These are phyloP conservation scores for Halocaridina rubra DNA, from an alignment of 2,888 invertebrate genomes.

Conservation along the genomic window DNA sequence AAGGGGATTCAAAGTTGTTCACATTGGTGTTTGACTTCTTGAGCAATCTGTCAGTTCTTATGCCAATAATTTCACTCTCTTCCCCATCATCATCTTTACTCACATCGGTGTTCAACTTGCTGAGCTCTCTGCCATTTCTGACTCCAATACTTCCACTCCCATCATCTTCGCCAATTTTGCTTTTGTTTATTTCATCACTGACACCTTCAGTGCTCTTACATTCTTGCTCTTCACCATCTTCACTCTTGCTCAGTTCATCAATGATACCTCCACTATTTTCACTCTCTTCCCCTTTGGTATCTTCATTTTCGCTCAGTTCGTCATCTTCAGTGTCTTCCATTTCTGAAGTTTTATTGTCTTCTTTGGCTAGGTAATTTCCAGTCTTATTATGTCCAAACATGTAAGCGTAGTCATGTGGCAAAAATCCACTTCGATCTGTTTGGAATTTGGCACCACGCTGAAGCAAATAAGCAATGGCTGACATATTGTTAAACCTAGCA, in stretches of 20 bases:
- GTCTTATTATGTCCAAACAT: conserved; percentile 20
- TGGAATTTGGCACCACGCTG: not conserved
- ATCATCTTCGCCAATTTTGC: no score
- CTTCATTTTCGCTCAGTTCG: not conserved
- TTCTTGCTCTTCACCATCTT: not conserved
- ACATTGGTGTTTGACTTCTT: no score
- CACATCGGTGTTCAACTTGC: no score
- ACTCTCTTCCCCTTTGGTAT: no score
- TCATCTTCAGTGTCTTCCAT: not conserved
- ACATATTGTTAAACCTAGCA: not conserved
- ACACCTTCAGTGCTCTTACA: not conserved
- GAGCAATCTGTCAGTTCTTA: no score
- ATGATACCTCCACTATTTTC: no score
- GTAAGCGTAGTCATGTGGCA: not conserved
- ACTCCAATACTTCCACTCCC: no score
- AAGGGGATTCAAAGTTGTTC: no score
- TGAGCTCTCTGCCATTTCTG: no score
- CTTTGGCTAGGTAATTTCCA: not conserved
- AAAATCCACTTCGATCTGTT: not conserved
- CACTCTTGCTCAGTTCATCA: not conserved
- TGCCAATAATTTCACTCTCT: no score
- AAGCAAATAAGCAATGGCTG: not conserved
- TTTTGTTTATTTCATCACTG: no score
- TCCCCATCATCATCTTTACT: no score
- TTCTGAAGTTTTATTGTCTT: not conserved